Evolutionary conservation across 2,888 invertebrate genomes (phyloP), one percentile per base, ranked within the genome.

Genomic region (Formica aserva): DNA sequence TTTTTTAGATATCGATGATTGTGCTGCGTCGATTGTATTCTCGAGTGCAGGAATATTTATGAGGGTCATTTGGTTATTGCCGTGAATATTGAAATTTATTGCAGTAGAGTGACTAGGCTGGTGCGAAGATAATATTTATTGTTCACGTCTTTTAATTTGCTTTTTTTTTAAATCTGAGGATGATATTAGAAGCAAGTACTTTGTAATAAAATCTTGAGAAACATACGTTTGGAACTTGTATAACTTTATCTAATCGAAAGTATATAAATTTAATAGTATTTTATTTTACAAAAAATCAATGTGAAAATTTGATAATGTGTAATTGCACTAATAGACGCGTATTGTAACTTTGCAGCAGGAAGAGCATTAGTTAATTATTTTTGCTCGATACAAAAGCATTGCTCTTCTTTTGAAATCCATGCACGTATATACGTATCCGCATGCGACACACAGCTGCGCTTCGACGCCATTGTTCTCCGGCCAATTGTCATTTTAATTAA

Each of bases 401-500:
- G 63, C 26, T 41, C 38, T 66, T 11, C 35, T 60, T 13, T 48
- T 35, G 32, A 62, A 87, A 69, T 62, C 82, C 48, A n/a, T 13
- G 26, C 72, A 63, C 81, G 71, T 85, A 83, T 81, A 81, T 81
- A 45, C 38, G 3, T 66, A 66, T 55, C 22, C 45, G n/a, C 18
- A 66, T 26, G 57, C 38, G 76, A 82, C 35, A 72, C 35, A 57
- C 55, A 22, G 22, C 13, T 55, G 76, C 62, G n/a, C 38, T 35
- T 48, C 55, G 22, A 32, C 75, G 63, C 45, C 66, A n/a, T 60
- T 32, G 77, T 80, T 82, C 85, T 18, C n/a, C 2, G 5, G 45
- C 8, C 45, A 72, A 84, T 88, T 86, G 86, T 88, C 86, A 82
- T 82, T 88, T 87, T 91, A 88, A 91, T 92, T 89, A 91, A 87